phyloP scores from a whole-genome alignment of 2,888 invertebrate genomes.

The Argynnis bischoffii region DNA sequence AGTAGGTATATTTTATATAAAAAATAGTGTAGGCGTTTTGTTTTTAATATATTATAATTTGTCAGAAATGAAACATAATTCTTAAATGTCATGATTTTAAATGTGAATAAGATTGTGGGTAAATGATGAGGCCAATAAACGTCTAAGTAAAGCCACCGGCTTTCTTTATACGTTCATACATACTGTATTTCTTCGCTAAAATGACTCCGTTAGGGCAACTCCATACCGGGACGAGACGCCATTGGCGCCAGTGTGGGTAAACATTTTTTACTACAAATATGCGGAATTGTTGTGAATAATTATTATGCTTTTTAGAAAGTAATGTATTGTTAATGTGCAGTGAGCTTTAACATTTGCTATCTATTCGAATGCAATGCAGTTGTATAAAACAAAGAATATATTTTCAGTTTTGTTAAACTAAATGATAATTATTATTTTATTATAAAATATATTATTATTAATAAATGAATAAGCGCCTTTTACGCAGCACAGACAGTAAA shows the following conservation, averaged over 20 bases:
- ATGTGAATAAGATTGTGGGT: no score
- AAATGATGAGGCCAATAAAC: neutral
- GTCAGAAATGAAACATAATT: no score
- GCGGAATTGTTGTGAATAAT: conserved; percentile 32
- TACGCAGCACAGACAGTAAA: no score
- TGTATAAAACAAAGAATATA: neutral
- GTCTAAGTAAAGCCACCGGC: neutral
- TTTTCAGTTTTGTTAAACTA: no score
- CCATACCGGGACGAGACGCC: conserved; percentile 39
- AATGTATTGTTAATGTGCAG: conserved; percentile 31
- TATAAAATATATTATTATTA: no score
- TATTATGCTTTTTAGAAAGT: conserved; percentile 31
- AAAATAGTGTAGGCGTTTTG: no score
- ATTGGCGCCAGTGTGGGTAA: conserved; percentile 37
- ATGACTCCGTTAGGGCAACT: conserved; percentile 40
- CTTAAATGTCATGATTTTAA: no score
- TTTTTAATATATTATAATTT: no score
- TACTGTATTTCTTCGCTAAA: conserved; percentile 37
- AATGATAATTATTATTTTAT: no score
- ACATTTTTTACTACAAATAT: conserved; percentile 32
- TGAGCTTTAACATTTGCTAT: conserved; percentile 28
- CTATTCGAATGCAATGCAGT: neutral
- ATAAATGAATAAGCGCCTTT: no score
- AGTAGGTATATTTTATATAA: no score
- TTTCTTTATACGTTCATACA: conserved; percentile 27